These are phyloP conservation scores for Kryphioiulus occultus DNA, from an alignment of 2,888 invertebrate genomes.

Conservation along the genomic window DNA sequence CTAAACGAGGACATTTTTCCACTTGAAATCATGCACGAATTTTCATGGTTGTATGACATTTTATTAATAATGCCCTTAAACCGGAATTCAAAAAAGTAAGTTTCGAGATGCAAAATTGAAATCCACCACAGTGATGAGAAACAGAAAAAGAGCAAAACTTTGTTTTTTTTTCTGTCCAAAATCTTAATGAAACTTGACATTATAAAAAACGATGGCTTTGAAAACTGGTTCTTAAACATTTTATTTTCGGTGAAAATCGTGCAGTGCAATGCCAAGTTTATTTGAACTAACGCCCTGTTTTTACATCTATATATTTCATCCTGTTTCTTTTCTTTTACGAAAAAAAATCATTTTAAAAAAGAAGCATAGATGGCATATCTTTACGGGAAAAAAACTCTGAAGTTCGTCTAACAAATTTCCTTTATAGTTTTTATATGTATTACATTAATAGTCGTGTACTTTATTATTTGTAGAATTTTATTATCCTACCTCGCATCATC, in stretches of 20 bases:
- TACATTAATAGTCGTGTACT: slow-evolving; percentile 35
- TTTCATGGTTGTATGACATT: neutral
- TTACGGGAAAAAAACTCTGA: neutral
- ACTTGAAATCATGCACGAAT: neutral
- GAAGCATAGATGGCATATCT: neutral
- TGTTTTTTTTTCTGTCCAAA: neutral
- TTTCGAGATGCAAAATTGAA: neutral
- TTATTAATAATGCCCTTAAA: neutral
- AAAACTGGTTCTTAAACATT: slow-evolving; percentile 18
- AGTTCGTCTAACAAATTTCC: slow-evolving; percentile 4
- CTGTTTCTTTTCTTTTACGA: neutral
- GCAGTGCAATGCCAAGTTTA: slow-evolving; percentile 31
- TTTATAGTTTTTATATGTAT: slow-evolving; percentile 33
- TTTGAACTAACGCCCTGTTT: slow-evolving; percentile 33
- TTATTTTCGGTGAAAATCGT: slow-evolving; percentile 16
- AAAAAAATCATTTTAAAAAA: neutral
- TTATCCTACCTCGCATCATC: slow-evolving; percentile 31
- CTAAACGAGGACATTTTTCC: neutral
- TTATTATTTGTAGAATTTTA: slow-evolving; percentile 31
- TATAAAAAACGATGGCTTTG: slow-evolving; percentile 28
- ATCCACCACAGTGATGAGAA: neutral
- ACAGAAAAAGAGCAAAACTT: neutral
- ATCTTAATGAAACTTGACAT: slow-evolving; percentile 31
- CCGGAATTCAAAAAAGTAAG: neutral
- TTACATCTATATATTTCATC: slow-evolving; percentile 35